A percentile compares a stretch with the other conserved stretches of the same genome.
phyloP scores from a whole-genome alignment of 2,888 invertebrate genomes.

The Drosophila lacicola region DNA sequence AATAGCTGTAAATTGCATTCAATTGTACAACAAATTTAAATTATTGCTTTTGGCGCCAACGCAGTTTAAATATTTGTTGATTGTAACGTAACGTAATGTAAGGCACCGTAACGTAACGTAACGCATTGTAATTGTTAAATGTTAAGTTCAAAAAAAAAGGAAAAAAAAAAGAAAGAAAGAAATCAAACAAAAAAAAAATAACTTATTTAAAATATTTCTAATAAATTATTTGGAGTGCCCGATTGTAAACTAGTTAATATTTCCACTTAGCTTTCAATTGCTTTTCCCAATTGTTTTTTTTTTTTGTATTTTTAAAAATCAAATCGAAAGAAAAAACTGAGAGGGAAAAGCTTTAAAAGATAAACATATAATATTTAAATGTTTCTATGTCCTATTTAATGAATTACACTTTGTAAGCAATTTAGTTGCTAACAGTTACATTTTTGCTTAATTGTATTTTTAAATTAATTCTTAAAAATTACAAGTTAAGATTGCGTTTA shows the following conservation, averaged over 20 bases:
- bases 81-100: conserved; percentile 25
- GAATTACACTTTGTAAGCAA: background rate
- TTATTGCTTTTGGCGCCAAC: conserved; percentile 8
- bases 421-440: conserved; percentile 1
- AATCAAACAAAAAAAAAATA: background rate
- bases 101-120: conserved; percentile 26
- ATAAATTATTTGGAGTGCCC: background rate
- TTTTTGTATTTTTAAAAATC: conserved; percentile 2
- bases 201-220: background rate
- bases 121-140: conserved; percentile 36
- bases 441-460: conserved; percentile 76
- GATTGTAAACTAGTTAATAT: conserved; percentile 20
- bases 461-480: conserved; percentile 79
- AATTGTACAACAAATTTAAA: conserved; percentile 13
- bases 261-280: conserved; percentile 12
- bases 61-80: conserved; percentile 30
- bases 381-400: background rate
- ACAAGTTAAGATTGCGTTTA: conserved; percentile 61
- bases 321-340: conserved; percentile 1
- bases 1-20: conserved; percentile 22
- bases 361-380: background rate
- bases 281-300: conserved; percentile 11
- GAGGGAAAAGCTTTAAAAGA: conserved; percentile 12
- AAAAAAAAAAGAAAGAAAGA: conserved; percentile 17
- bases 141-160: conserved; percentile 14